Percentiles rank a stretch among this genome's conserved stretches.
Evolutionary conservation across 2,113 vertebrate species (phyloP).

Genomic region (Petrocephalus zakoni): DNA sequence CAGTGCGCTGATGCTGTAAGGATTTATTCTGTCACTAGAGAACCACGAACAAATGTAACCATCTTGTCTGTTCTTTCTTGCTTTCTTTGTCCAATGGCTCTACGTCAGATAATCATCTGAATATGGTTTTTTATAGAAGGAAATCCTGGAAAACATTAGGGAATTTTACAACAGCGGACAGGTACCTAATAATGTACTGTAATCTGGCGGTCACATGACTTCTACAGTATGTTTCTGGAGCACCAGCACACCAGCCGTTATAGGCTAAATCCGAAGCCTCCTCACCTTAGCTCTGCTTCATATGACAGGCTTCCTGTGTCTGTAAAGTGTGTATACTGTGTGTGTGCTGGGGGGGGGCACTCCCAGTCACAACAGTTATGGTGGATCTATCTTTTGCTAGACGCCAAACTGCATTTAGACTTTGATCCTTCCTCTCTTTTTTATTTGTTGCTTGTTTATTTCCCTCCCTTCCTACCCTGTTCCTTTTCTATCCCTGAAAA

Average conservation of each 20-base stretch:
- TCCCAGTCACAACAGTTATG: background rate
- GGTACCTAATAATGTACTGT: background rate
- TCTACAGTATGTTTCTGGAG: background rate
- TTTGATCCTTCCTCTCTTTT: background rate
- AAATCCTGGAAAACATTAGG: background rate
- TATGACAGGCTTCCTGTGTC: background rate
- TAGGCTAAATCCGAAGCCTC: background rate
- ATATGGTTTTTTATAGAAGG: background rate
- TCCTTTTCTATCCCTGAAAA: slow-evolving; percentile 1
- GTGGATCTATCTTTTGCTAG: background rate
- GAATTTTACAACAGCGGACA: background rate
- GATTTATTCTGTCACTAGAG: background rate
- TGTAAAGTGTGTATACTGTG: background rate
- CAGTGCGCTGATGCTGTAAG: background rate
- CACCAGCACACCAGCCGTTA: background rate
- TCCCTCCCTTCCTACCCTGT: background rate
- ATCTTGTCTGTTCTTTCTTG: background rate
- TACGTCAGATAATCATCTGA: background rate
- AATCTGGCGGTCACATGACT: background rate
- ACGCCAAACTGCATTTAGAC: background rate
- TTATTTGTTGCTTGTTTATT: background rate
- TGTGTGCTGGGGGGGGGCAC: background rate
- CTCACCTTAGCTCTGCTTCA: background rate
- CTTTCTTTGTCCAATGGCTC: background rate
- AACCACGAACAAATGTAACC: background rate